Percentiles rank a stretch among this genome's conserved stretches.
Conservation (phyloP, 2,113 vertebrate genomes). For the Dermatemys mawii region DNA sequence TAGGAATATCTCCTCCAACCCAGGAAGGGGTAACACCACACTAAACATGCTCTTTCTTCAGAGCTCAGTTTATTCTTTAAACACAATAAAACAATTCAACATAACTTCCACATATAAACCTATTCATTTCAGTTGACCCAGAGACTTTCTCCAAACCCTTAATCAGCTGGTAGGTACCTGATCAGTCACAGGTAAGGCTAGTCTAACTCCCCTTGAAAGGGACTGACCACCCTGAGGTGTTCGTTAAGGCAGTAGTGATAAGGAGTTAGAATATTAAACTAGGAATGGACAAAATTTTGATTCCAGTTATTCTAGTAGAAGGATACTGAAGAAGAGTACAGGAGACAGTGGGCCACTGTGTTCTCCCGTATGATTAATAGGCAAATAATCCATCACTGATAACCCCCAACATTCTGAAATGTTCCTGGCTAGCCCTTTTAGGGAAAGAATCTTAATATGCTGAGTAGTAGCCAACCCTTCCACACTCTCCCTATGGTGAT, state of each 20-base stretch:
- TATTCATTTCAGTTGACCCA: not conserved
- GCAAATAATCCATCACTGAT: conserved; percentile 61
- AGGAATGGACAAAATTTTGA: not conserved
- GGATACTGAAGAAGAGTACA: not conserved
- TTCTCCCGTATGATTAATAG: conserved; percentile 66
- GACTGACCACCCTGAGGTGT: not conserved
- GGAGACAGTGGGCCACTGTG: conserved; percentile 21
- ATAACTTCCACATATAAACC: not conserved
- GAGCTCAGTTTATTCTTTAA: not conserved
- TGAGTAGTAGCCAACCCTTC: conserved; percentile 68
- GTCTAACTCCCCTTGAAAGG: not conserved
- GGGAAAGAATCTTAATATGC: conserved; percentile 69
- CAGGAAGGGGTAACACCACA: not conserved
- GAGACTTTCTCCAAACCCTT: not conserved
- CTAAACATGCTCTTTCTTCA: not conserved
- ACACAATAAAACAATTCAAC: not conserved
- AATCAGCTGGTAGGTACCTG: not conserved
- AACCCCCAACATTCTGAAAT: conserved; percentile 56
- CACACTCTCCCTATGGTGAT: conserved; percentile 62
- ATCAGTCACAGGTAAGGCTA: not conserved
- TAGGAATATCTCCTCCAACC: no score
- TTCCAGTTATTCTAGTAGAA: not conserved
- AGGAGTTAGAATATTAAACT: not conserved
- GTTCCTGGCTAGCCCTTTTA: conserved; percentile 53
- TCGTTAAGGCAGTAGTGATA: not conserved